phyloP scores from a whole-genome alignment of 1,140 invertebrate species.

The Sarcophaga peregrina region DNA sequence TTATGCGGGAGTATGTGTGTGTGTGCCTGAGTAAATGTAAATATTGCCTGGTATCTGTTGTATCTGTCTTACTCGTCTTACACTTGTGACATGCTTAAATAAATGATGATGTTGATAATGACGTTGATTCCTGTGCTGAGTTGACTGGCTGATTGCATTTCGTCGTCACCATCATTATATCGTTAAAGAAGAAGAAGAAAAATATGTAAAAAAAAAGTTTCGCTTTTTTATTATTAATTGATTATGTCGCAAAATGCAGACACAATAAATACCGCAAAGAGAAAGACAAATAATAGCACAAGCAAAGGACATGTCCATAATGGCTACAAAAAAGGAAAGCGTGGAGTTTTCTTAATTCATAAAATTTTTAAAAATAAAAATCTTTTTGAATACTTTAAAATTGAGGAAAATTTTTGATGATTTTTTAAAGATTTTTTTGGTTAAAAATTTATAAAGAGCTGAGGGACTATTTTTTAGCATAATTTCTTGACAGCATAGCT shows the following conservation, averaged over 20 bases:
- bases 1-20: too few relatives aligned
- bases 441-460: too few relatives aligned
- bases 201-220: too few relatives aligned
- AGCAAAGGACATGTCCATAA: background rate
- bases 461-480: too few relatives aligned
- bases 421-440: too few relatives aligned
- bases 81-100: slow-evolving; percentile 18
- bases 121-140: slow-evolving; percentile 10
- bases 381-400: too few relatives aligned
- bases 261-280: slow-evolving; percentile 14
- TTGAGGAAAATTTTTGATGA: too few relatives aligned
- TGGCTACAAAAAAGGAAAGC: too few relatives aligned
- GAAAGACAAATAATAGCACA: background rate
- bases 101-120: slow-evolving; percentile 22
- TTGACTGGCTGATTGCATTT: slow-evolving; percentile 33
- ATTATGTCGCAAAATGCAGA: slow-evolving; percentile 20
- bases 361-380: too few relatives aligned
- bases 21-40: background rate
- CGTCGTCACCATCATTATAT: slow-evolving; percentile 9
- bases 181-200: background rate
- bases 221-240: background rate
- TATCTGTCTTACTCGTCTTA: background rate
- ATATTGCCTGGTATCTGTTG: background rate
- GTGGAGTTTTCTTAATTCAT: too few relatives aligned
- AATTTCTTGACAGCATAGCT: too few relatives aligned